Conservation (phyloP, 2,888 invertebrate species). For the Spodoptera picta region DNA sequence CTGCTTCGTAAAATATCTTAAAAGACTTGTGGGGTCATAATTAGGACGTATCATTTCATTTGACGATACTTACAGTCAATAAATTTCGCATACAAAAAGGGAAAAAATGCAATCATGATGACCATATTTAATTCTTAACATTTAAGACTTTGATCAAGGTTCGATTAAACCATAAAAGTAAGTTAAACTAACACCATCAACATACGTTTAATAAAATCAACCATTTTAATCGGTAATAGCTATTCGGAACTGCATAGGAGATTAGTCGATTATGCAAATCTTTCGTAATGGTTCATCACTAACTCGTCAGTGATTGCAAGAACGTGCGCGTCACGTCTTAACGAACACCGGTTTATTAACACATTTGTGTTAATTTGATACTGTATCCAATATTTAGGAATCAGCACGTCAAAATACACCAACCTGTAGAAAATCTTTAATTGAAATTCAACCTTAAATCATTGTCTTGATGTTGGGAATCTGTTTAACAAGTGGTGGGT, state of each 20-base stretch:
- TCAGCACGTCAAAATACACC: no score
- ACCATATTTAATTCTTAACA: not conserved
- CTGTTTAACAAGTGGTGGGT: no score
- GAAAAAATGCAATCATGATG: no score
- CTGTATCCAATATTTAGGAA: constrained; percentile 12
- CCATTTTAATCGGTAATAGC: constrained; percentile 41
- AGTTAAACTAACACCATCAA: constrained; percentile 26
- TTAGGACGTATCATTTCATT: no score
- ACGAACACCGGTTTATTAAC: constrained; percentile 29
- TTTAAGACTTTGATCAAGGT: constrained; percentile 5
- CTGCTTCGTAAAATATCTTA: not conserved
- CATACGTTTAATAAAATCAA: constrained; percentile 36
- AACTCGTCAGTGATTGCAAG: constrained; percentile 35
- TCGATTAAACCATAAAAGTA: constrained; percentile 38
- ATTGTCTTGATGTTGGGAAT: no score
- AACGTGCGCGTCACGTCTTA: constrained; percentile 19
- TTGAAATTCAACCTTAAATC: no score
- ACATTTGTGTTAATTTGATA: constrained; percentile 34
- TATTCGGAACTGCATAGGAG: constrained; percentile 35
- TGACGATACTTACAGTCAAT: no score
- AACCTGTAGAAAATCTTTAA: no score
- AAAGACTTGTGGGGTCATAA: constrained; percentile 5
- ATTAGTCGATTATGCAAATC: constrained; percentile 55
- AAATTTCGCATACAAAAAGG: no score
- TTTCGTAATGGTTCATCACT: constrained; percentile 44